A percentile compares a stretch with the other conserved stretches of the same genome.
These are phyloP conservation scores for Catagonus wagneri DNA, from an alignment of 2,113 vertebrate species.

Conservation along the genomic window DNA sequence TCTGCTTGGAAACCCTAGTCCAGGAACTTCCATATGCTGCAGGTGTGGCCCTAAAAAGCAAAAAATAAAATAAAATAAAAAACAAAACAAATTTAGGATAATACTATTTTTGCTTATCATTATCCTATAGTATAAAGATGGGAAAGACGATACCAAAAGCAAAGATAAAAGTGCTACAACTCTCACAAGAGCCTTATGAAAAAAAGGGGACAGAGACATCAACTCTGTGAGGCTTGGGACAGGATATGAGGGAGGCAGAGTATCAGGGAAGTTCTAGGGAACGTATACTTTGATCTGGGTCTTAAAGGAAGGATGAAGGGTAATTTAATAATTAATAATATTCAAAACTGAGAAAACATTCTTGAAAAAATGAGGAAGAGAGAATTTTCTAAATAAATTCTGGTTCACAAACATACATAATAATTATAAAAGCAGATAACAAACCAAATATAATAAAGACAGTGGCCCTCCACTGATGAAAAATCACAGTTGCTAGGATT, in stretches of 20 bases:
- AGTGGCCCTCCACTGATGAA: neutral
- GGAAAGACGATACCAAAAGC: neutral
- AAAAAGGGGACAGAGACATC: neutral
- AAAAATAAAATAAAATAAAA: neutral
- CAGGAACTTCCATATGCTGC: no score
- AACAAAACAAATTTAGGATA: neutral
- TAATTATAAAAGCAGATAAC: neutral
- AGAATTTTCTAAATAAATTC: constrained; percentile 47
- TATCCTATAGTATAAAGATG: neutral
- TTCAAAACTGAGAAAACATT: constrained; percentile 11
- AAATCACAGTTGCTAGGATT: neutral
- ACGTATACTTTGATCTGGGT: neutral
- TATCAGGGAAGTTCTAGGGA: neutral
- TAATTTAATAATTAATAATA: constrained; percentile 37
- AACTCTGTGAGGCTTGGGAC: neutral
- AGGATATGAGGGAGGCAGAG: neutral
- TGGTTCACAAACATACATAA: neutral
- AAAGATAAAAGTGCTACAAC: neutral
- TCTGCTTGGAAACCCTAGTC: no score
- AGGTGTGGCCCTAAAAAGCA: no score
- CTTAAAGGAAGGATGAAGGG: neutral
- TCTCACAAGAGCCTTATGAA: neutral
- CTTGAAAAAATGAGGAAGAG: constrained; percentile 16
- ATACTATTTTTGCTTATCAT: neutral
- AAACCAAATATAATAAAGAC: neutral